phyloP scores from a whole-genome alignment of 2,888 invertebrate species.

The Polyommatus icarus region DNA sequence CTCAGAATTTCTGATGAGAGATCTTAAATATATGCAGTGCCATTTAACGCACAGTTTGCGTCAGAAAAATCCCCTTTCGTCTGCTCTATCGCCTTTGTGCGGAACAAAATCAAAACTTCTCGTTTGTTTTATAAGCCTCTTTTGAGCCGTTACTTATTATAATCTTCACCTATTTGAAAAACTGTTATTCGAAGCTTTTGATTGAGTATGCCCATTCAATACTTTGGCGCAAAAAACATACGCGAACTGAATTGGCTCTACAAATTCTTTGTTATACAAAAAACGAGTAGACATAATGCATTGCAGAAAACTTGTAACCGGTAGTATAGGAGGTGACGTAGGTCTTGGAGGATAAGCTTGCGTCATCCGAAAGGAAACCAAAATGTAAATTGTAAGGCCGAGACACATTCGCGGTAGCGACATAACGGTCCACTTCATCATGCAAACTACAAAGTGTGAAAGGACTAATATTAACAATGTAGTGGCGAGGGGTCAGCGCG shows the following conservation, averaged over 20 bases:
- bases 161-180: neutral
- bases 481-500: constrained; percentile 31
- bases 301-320: constrained; percentile 27
- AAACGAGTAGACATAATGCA: neutral
- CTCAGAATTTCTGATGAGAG: constrained; percentile 17
- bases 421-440: constrained; percentile 3
- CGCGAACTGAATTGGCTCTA: neutral
- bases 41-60: neutral
- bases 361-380: constrained; percentile 60
- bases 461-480: constrained; percentile 20
- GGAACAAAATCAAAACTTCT: neutral
- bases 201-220: neutral
- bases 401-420: constrained; percentile 35
- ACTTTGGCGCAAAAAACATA: neutral
- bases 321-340: constrained; percentile 55
- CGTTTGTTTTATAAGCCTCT: neutral
- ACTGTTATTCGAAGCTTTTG: neutral
- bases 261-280: neutral
- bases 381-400: constrained; percentile 56
- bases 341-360: constrained; percentile 58
- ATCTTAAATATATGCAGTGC: neutral
- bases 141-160: neutral
- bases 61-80: neutral
- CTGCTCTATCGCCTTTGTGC: neutral
- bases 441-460: constrained; percentile 31